Evolutionary conservation across 1,140 invertebrate species (phyloP).

Genomic region (Heliconius himera): DNA sequence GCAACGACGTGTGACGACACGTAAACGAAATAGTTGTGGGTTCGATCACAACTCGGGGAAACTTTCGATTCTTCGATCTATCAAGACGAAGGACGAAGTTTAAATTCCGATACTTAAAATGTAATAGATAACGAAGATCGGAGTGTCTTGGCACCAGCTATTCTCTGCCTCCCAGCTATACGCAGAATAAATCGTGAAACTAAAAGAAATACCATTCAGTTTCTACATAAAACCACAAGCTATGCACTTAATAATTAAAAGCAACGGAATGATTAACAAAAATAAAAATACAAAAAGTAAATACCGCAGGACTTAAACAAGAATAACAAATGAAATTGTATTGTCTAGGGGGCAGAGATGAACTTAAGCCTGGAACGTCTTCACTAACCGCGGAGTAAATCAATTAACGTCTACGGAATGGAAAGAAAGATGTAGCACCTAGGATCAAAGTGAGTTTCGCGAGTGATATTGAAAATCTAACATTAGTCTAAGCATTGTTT

Average conservation of each 20-base stretch:
- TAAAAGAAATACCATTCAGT: neutral
- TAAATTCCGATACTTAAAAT: no score
- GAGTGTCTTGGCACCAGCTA: no score
- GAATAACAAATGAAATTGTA: conserved; percentile 31
- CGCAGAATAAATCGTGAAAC: no score
- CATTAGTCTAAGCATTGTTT: neutral
- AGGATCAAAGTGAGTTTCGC: neutral
- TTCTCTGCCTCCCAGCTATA: no score
- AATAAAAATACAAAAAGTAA: conserved; percentile 8
- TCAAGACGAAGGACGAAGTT: no score
- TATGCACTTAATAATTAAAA: neutral
- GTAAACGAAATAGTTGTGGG: no score
- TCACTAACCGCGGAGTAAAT: conserved; percentile 26
- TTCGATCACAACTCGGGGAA: no score
- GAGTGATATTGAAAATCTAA: neutral
- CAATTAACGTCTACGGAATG: conserved; percentile 21
- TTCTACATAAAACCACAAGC: neutral
- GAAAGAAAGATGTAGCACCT: conserved; percentile 3
- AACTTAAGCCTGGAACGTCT: conserved; percentile 26
- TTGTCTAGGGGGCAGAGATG: conserved; percentile 16
- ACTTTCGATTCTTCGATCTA: no score
- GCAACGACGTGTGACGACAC: no score
- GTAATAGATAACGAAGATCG: no score
- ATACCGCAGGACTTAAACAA: conserved; percentile 3
- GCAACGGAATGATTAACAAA: neutral